phyloP scores from a whole-genome alignment of 2,888 invertebrate genomes.

The Lithophane socia region DNA sequence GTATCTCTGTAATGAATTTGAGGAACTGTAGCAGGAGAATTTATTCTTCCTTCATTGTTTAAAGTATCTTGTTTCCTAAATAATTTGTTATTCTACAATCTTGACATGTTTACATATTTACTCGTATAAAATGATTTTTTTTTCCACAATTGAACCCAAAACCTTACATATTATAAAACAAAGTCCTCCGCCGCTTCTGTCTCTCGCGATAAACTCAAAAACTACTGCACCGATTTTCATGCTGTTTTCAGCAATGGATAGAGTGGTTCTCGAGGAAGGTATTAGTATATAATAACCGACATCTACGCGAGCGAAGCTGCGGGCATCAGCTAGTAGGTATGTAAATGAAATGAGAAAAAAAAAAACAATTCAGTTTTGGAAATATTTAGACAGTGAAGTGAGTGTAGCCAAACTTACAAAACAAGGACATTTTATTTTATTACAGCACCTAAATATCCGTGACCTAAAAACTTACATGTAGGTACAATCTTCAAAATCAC shows the following conservation, averaged over 20 bases:
- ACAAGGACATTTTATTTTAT: background rate
- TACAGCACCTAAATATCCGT: background rate
- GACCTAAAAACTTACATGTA: background rate
- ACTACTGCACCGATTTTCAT: too few species aligned
- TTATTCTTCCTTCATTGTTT: conserved; percentile 23
- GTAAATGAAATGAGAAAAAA: background rate
- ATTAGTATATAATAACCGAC: too few species aligned
- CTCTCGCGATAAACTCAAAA: too few species aligned
- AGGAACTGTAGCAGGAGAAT: conserved; percentile 22
- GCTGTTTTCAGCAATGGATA: too few species aligned
- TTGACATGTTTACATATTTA: conserved; percentile 10
- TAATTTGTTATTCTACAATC: conserved; percentile 20
- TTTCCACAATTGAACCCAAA: background rate
- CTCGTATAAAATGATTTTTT: too few species aligned
- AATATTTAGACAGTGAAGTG: background rate
- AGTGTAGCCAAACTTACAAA: background rate
- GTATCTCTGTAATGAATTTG: conserved; percentile 40
- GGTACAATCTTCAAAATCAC: background rate
- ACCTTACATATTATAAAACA: too few species aligned
- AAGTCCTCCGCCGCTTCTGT: too few species aligned
- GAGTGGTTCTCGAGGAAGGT: too few species aligned
- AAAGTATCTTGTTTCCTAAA: conserved; percentile 6
- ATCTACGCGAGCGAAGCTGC: too few species aligned
- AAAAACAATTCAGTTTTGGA: background rate
- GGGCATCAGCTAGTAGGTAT: too few species aligned